Percentiles rank a stretch among this genome's conserved stretches.
Conservation (phyloP, 2,888 invertebrate genomes). For the Ypsolopha sequella region DNA sequence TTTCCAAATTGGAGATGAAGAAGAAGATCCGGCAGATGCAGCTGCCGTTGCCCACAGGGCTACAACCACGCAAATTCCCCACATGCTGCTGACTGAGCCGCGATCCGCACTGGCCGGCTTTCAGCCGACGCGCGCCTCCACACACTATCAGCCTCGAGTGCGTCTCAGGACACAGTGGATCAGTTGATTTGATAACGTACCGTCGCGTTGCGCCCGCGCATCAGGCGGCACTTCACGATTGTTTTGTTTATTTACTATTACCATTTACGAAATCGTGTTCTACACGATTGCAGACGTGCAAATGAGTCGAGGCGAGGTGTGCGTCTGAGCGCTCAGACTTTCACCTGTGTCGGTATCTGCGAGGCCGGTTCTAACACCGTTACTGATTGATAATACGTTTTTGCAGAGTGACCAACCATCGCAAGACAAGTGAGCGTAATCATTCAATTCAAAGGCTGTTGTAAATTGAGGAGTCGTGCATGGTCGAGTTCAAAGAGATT, state of each 20-base stretch:
- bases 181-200: conserved; percentile 26
- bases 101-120: conserved; percentile 19
- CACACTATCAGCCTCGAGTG: conserved; percentile 32
- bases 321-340: conserved; percentile 49
- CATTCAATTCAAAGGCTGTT: neutral
- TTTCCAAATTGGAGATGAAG: neutral
- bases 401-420: conserved; percentile 28
- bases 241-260: conserved; percentile 53
- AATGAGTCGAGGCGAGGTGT: conserved; percentile 37
- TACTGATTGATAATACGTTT: conserved; percentile 46
- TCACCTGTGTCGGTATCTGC: conserved; percentile 46
- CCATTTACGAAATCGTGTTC: conserved; percentile 26
- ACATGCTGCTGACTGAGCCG: conserved; percentile 46
- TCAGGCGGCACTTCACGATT: conserved; percentile 16
- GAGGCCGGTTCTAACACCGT: conserved; percentile 55
- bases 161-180: conserved; percentile 20
- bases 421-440: conserved; percentile 15
- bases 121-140: conserved; percentile 31
- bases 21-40: neutral
- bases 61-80: conserved; percentile 41
- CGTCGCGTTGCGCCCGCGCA: conserved; percentile 22
- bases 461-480: neutral
- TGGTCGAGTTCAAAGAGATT: too few species aligned
- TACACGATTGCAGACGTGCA: conserved; percentile 31
- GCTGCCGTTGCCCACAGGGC: conserved; percentile 22